These are phyloP conservation scores for Nemoura dubitans DNA, from an alignment of 2,888 invertebrate genomes.

Conservation along the genomic window DNA sequence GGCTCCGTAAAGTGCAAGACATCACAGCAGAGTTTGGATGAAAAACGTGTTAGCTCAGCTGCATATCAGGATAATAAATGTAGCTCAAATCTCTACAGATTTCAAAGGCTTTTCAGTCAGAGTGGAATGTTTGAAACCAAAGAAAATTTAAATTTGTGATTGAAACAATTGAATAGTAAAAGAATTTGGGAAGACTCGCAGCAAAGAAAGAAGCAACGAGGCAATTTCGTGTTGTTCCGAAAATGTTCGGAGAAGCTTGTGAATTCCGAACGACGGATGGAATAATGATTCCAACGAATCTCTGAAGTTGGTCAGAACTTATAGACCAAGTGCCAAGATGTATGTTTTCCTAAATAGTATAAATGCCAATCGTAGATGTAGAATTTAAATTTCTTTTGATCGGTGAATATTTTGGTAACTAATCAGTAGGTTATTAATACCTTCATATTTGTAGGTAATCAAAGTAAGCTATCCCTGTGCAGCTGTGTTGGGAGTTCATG, in stretches of 20 bases:
- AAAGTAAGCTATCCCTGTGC: neutral
- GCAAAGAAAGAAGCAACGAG: neutral
- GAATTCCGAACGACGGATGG: neutral
- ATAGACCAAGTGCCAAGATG: neutral
- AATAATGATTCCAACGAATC: neutral
- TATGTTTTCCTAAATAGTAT: neutral
- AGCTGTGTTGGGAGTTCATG: neutral
- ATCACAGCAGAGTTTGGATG: neutral
- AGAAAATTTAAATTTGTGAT: neutral
- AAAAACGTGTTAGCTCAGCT: neutral
- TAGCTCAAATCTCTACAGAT: neutral
- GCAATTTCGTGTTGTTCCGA: too few species aligned
- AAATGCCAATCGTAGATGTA: neutral
- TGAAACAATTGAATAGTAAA: neutral
- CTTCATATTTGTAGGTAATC: neutral
- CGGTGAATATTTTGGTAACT: neutral
- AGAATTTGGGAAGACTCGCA: neutral
- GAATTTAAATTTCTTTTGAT: neutral
- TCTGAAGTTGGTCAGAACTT: neutral
- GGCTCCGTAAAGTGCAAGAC: conserved; percentile 54
- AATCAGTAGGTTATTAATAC: neutral
- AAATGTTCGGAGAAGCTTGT: neutral
- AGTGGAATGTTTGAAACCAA: neutral
- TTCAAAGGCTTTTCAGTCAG: neutral
- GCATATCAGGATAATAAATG: neutral